Conservation (phyloP, 1,140 invertebrate species). For the Melipona quadrifasciata region DNA sequence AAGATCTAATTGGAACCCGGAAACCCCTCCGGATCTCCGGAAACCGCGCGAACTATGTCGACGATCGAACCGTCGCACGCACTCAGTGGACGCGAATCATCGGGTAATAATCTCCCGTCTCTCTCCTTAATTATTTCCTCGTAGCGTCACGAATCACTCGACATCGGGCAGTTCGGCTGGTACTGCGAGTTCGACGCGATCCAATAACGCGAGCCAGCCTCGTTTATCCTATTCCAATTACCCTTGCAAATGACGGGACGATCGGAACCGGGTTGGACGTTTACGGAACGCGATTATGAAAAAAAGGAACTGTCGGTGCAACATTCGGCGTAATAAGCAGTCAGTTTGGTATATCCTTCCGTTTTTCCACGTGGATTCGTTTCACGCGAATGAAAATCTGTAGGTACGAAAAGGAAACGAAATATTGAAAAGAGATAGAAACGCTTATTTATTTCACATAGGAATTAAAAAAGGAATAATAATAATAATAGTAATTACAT, state of each 20-base stretch:
- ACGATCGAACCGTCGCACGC: background rate
- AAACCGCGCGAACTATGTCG: background rate
- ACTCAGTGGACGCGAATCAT: background rate
- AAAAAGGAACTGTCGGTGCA: background rate
- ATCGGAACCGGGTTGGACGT: no score
- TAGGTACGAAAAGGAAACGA: no score
- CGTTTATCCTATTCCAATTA: conserved; percentile 46
- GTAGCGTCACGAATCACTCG: conserved; percentile 2
- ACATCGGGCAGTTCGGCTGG: background rate
- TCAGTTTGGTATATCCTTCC: background rate
- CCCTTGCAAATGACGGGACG: conserved; percentile 38
- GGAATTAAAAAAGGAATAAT: no score
- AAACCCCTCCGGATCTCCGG: background rate
- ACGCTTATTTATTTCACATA: no score
- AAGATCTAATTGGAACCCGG: background rate
- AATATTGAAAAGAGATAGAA: no score
- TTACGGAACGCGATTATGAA: conserved; percentile 19
- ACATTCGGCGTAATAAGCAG: conserved; percentile 48
- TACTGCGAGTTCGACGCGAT: conserved; percentile 3
- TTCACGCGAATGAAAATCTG: background rate
- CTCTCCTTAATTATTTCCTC: conserved; percentile 6
- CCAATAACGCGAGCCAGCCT: conserved; percentile 35
- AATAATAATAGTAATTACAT: no score
- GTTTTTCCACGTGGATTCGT: no score
- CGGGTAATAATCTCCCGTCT: background rate